A percentile compares a stretch with the other conserved stretches of the same genome.
Conservation (phyloP, 92 coral and sea anemone genomes). For the Meandrina meandrites region DNA sequence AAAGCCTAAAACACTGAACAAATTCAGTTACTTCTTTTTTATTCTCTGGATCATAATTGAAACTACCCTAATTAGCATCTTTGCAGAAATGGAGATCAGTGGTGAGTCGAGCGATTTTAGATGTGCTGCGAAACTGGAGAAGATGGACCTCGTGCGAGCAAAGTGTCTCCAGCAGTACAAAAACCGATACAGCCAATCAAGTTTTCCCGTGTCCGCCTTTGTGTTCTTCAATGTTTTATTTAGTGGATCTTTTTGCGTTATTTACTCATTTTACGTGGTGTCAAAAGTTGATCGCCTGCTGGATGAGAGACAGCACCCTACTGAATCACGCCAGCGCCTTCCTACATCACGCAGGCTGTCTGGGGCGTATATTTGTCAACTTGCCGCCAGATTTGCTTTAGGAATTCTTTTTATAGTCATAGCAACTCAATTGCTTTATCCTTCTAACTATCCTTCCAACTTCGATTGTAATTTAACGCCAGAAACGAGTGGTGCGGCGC, state of each 20-base stretch:
- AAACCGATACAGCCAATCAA: background rate
- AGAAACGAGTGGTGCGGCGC: background rate
- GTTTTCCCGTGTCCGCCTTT: constrained; percentile 16
- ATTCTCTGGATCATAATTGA: background rate
- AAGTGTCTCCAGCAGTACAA: constrained; percentile 15
- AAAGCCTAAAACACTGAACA: constrained; percentile 2
- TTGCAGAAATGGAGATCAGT: constrained; percentile 10
- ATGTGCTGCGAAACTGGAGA: background rate
- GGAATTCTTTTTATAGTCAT: constrained; percentile 17
- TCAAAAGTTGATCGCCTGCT: constrained; percentile 3
- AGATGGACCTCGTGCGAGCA: background rate
- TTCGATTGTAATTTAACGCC: background rate
- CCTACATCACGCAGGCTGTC: constrained; percentile 3
- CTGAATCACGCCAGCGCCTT: too few relatives aligned
- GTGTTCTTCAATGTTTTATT: constrained; percentile 8
- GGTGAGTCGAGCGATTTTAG: constrained; percentile 4
- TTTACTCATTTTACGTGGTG: constrained; percentile 4
- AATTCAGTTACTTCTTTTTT: background rate
- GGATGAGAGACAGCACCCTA: background rate
- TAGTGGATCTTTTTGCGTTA: background rate
- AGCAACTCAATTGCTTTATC: constrained; percentile 10
- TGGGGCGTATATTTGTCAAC: constrained; percentile 9
- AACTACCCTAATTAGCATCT: background rate
- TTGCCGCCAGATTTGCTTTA: background rate
- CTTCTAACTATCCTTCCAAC: background rate